A percentile compares a stretch with the other conserved stretches of the same genome.
phyloP scores from a whole-genome alignment of 2,797 vertebrate species.

The Phrynocephalus guinanensis region DNA sequence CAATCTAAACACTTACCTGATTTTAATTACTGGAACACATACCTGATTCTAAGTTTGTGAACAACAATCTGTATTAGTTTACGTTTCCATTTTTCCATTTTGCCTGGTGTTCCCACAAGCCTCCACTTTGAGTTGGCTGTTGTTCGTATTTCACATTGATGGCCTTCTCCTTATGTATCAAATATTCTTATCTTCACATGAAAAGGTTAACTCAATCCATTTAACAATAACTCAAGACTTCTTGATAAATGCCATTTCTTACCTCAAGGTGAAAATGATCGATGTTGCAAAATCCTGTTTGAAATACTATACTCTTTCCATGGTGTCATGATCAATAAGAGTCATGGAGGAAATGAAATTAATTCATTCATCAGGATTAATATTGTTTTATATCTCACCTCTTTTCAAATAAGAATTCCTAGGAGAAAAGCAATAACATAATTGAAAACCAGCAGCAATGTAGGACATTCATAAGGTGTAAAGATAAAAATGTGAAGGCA shows the following conservation, averaged over 20 bases:
- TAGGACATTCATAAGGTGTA: not conserved
- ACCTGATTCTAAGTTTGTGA: not conserved
- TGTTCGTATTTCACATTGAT: not conserved
- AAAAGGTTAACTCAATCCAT: too few relatives aligned
- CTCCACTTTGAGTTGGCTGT: too few relatives aligned
- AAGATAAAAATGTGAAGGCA: not conserved
- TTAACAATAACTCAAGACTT: too few relatives aligned
- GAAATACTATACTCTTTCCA: too few relatives aligned
- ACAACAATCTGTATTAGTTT: too few relatives aligned
- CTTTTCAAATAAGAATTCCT: not conserved
- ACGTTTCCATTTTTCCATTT: not conserved
- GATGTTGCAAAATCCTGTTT: not conserved
- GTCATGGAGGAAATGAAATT: not conserved
- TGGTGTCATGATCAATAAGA: not conserved
- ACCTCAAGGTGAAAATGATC: not conserved
- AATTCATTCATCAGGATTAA: not conserved
- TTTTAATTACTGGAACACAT: not conserved
- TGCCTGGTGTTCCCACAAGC: not conserved
- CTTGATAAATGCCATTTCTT: not conserved
- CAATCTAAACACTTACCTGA: not conserved
- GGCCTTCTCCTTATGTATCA: not conserved
- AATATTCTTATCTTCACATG: not conserved
- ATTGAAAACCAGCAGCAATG: not conserved
- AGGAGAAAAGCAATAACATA: not conserved
- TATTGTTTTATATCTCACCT: too few relatives aligned